Evolutionary conservation across 2,113 vertebrate species (phyloP).

Genomic region (Vombatus ursinus): DNA sequence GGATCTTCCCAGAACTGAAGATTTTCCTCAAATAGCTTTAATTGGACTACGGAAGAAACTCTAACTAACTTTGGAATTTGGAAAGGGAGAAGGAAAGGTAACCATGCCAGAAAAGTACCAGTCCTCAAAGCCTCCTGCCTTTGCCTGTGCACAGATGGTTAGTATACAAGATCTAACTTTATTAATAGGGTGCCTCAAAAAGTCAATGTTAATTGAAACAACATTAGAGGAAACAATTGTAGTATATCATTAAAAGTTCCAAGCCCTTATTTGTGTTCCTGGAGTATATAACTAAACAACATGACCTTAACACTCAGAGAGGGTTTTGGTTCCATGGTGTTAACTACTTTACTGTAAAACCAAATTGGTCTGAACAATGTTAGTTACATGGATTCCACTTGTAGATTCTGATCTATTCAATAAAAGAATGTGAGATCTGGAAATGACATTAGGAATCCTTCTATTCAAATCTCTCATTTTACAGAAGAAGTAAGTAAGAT

Average conservation of each 20-base stretch:
- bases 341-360: not conserved
- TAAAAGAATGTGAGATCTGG: too few relatives aligned
- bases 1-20: not conserved
- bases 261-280: not conserved
- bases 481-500: too few relatives aligned
- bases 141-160: not conserved
- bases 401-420: too few relatives aligned
- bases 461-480: too few relatives aligned
- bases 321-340: not conserved
- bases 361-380: not conserved
- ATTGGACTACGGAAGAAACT: not conserved
- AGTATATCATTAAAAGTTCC: not conserved
- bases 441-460: too few relatives aligned
- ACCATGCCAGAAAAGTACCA: not conserved
- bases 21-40: not conserved
- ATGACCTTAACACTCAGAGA: not conserved
- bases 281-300: not conserved
- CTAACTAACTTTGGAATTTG: not conserved
- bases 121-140: not conserved
- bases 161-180: not conserved
- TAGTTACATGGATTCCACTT: too few relatives aligned
- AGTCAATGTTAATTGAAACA: not conserved
- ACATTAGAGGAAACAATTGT: not conserved
- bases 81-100: not conserved
- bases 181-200: not conserved